Conservation (phyloP, 2,797 vertebrate species). For the Sebastes glaucus region DNA sequence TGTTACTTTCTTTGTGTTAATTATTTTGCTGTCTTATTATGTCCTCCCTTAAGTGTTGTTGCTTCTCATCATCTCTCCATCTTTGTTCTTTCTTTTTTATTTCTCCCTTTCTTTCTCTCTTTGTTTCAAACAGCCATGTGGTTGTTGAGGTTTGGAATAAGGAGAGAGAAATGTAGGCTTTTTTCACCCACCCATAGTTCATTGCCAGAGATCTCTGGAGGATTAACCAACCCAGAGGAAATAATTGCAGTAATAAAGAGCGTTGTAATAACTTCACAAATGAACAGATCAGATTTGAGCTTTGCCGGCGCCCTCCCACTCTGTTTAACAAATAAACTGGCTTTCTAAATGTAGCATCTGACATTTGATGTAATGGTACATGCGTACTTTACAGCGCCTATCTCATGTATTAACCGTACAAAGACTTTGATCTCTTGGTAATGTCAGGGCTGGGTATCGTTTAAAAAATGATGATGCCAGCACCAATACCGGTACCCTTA, state of each 20-base stretch:
- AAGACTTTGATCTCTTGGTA: not conserved
- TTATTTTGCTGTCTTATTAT: conserved; percentile 16
- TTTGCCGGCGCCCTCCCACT: conserved; percentile 13
- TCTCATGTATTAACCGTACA: not conserved
- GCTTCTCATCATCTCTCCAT: conserved; percentile 26
- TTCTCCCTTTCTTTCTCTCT: conserved; percentile 11
- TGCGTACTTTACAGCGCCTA: not conserved
- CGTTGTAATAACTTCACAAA: conserved; percentile 46
- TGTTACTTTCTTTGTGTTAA: conserved; percentile 18
- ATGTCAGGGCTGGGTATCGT: not conserved
- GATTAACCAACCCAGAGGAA: conserved; percentile 36
- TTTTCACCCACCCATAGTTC: conserved; percentile 6
- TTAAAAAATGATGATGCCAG: too few relatives aligned
- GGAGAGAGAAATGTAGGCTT: conserved; percentile 18
- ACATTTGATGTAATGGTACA: conserved; percentile 21
- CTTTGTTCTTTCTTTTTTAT: conserved; percentile 15
- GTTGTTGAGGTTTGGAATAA: conserved; percentile 36
- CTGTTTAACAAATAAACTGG: conserved; percentile 34
- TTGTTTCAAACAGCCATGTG: conserved; percentile 28
- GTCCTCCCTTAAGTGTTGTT: conserved; percentile 30
- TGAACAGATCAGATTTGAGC: conserved; percentile 26
- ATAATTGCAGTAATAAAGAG: conserved; percentile 48
- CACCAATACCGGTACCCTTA: too few relatives aligned
- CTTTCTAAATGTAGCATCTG: conserved; percentile 43
- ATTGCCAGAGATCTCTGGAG: conserved; percentile 43